Base-by-base conservation (phyloP, 1,140 invertebrate species). In the Hydropsyche tenuis region DNA sequence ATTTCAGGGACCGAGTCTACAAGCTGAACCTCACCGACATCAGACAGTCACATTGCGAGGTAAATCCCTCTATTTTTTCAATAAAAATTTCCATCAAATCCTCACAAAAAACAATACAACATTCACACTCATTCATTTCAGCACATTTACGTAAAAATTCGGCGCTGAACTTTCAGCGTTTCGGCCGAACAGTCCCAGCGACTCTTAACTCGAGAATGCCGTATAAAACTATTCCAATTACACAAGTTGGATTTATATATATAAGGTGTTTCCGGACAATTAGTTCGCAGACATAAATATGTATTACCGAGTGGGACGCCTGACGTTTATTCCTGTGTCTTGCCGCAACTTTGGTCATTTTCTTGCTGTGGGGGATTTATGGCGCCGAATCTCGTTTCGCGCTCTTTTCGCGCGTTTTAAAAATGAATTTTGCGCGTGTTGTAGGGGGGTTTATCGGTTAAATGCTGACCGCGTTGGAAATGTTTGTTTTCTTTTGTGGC, bases 1-100 rank as follows among this genome's bases (percentile, higher is more conserved):
- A 76, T 88, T 88, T 42, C 87, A 91, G 90, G 90, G 90, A 91
- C 85, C 87, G 89, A 80, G 86, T 91, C 78, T 89, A 89, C 84
- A 87, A 88, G 77, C 82, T 91, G 73, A 90, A 90, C 83, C 85
- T 91, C 82, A 87, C 87, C 80, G 90, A 91, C 83, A 89, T 91
- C 78, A 90, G 89, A 80, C 88, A 89, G 82, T 89, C 89, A 74
- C 87, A 90, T 80, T 91, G 90, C 80, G 88, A 90, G 88, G 90
- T 91, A 84, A 89, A 87, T 81, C 37, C 37, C 14, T 20, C n/a
- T n/a, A n/a, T n/a, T n/a, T n/a, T n/a, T n/a, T n/a, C n/a, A n/a
- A n/a, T n/a, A n/a, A n/a, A n/a, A n/a, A n/a, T n/a, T n/a, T n/a
- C n/a, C n/a, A n/a, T n/a, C n/a, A n/a, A n/a, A n/a, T n/a, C n/a